Conservation (phyloP, 2,113 vertebrate species). For the Pelobates fuscus region DNA sequence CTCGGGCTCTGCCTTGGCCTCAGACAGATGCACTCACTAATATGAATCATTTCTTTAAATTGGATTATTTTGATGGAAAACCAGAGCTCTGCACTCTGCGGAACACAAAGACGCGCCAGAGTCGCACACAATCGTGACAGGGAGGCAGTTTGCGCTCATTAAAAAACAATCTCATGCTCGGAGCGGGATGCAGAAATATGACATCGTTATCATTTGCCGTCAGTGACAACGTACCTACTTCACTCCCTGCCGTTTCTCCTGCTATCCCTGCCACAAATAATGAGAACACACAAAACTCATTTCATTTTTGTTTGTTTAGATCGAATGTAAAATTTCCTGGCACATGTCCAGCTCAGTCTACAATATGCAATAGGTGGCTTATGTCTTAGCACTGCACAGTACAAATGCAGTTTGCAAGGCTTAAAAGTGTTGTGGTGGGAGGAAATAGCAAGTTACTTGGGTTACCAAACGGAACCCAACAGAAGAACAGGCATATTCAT, state of each 20-base stretch:
- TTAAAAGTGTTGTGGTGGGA: too few species aligned
- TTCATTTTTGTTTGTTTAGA: slow-evolving; percentile 14
- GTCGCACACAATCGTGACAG: slow-evolving; percentile 57
- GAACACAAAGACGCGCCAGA: slow-evolving; percentile 55
- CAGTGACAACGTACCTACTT: slow-evolving; percentile 12
- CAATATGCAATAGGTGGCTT: neutral
- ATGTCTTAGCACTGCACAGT: too few species aligned
- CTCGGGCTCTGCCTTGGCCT: slow-evolving; percentile 66
- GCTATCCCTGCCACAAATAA: rapidly evolving
- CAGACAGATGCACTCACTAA: slow-evolving; percentile 71
- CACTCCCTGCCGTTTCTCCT: neutral
- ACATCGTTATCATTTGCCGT: slow-evolving; percentile 21
- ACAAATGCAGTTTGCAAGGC: too few species aligned
- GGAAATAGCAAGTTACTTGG: too few species aligned
- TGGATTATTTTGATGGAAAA: slow-evolving; percentile 71
- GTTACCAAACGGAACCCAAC: too few species aligned
- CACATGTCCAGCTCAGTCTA: neutral
- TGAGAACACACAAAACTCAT: neutral
- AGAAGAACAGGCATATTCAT: too few species aligned
- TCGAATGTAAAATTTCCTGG: slow-evolving; percentile 14
- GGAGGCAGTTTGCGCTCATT: slow-evolving; percentile 51
- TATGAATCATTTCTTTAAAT: slow-evolving; percentile 72
- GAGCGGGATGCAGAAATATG: slow-evolving; percentile 51
- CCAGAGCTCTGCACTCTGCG: slow-evolving; percentile 54
- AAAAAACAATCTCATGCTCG: slow-evolving; percentile 53